Conservation (phyloP, 1,140 invertebrate species). For the Phortica variegata region DNA sequence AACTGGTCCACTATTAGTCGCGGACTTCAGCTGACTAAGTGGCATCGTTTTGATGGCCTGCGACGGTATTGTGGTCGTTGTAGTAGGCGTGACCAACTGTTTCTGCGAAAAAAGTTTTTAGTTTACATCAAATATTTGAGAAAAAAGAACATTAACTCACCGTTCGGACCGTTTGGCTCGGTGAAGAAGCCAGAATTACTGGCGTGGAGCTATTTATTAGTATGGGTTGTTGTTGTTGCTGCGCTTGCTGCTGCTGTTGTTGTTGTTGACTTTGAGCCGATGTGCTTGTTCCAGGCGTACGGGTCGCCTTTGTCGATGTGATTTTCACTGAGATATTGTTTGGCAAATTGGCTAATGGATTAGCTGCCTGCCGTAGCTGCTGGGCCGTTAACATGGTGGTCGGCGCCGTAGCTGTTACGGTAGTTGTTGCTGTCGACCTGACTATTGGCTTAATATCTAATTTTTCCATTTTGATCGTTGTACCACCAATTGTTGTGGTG, state of each 20-base stretch:
- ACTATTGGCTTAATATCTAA: slow-evolving; percentile 47
- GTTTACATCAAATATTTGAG: slow-evolving; percentile 1
- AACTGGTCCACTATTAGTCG: slow-evolving; percentile 47
- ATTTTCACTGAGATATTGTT: slow-evolving; percentile 55
- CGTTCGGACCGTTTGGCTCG: slow-evolving; percentile 33
- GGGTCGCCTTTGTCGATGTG: slow-evolving; percentile 44
- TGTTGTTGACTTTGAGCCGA: slow-evolving; percentile 23
- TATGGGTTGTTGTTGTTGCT: slow-evolving; percentile 44
- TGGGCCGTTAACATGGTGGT: slow-evolving; percentile 42
- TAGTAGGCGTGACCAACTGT: slow-evolving; percentile 26
- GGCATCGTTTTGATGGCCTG: slow-evolving; percentile 53
- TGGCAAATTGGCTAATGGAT: slow-evolving; percentile 47
- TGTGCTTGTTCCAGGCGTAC: slow-evolving; percentile 18
- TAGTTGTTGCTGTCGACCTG: slow-evolving; percentile 17
- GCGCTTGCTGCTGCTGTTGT: slow-evolving; percentile 23
- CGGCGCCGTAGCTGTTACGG: slow-evolving; percentile 10
- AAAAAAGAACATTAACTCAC: slow-evolving; percentile 17
- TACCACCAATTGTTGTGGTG: slow-evolving; percentile 37
- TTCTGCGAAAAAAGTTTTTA: slow-evolving; percentile 29
- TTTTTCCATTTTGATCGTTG: slow-evolving; percentile 53
- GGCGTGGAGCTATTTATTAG: slow-evolving; percentile 51
- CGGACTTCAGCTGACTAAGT: slow-evolving; percentile 46
- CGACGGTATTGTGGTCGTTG: slow-evolving; percentile 42
- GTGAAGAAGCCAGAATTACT: slow-evolving; percentile 48
- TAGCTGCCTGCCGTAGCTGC: slow-evolving; percentile 37